phyloP scores from a whole-genome alignment of 2,797 vertebrate species.

The Tapera naevia region DNA sequence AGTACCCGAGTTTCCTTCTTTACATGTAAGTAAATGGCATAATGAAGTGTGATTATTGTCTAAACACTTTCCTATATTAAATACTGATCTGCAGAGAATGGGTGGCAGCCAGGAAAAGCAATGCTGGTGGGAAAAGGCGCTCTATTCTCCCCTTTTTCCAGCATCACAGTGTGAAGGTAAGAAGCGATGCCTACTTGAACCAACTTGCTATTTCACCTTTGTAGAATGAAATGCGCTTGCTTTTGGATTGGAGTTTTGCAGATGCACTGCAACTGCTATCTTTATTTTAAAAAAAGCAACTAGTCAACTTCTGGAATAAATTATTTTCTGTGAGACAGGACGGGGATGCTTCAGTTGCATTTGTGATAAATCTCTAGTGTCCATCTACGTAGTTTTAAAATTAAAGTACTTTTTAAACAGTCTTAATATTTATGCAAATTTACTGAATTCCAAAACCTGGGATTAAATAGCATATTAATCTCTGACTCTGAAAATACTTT shows the following conservation, averaged over 20 bases:
- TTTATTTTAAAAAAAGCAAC: neutral
- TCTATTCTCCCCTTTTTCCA: constrained; percentile 92
- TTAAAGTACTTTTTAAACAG: neutral
- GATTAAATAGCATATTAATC: neutral
- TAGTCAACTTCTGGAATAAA: neutral
- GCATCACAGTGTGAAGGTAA: constrained; percentile 94
- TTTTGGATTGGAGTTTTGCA: neutral
- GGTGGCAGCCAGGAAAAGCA: constrained; percentile 88
- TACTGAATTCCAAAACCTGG: neutral
- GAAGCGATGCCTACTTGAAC: constrained; percentile 15
- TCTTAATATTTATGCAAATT: neutral
- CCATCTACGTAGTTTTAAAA: neutral
- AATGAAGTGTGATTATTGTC: constrained; percentile 64
- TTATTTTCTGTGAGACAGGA: neutral
- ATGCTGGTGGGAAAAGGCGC: constrained; percentile 96
- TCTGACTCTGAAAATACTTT: neutral
- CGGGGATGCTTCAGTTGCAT: neutral
- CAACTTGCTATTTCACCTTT: neutral
- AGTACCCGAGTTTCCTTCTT: constrained; percentile 3
- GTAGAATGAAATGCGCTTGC: neutral
- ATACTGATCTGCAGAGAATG: constrained; percentile 84
- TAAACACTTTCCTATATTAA: constrained; percentile 85
- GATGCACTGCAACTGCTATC: neutral
- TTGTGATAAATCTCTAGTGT: neutral
- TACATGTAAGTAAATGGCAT: constrained; percentile 48